These are phyloP conservation scores for Icerya purchasi DNA, from an alignment of 2,888 invertebrate species.

Conservation along the genomic window DNA sequence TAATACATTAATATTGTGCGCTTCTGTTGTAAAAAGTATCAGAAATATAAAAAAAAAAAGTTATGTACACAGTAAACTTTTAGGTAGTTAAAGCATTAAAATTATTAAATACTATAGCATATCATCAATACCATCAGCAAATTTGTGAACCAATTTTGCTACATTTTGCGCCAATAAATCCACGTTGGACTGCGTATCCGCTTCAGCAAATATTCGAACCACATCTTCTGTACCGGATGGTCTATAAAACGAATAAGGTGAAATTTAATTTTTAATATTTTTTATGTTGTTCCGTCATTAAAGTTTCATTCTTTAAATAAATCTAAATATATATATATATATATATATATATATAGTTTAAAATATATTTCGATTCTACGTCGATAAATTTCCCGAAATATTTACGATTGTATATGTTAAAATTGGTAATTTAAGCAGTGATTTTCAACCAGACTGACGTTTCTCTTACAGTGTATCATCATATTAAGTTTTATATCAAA, in stretches of 20 bases:
- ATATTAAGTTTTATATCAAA: too few species aligned
- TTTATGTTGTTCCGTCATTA: not conserved
- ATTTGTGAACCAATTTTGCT: conserved; percentile 45
- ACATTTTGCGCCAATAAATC: conserved; percentile 55
- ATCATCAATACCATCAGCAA: conserved; percentile 58
- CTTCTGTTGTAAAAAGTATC: too few species aligned
- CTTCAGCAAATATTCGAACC: conserved; percentile 89
- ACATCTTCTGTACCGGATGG: conserved; percentile 96
- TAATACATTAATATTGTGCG: too few species aligned
- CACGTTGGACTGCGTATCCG: conserved; percentile 45
- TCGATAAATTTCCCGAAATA: not conserved
- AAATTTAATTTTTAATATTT: not conserved
- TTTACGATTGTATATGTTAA: too few species aligned
- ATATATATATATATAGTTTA: not conserved
- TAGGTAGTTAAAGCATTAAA: too few species aligned
- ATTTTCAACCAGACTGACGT: too few species aligned
- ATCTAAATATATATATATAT: not conserved
- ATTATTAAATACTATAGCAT: too few species aligned
- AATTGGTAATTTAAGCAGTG: too few species aligned
- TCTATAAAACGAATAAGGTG: conserved; percentile 33
- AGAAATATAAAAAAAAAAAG: too few species aligned
- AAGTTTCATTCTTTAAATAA: too few species aligned
- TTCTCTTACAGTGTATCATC: too few species aligned
- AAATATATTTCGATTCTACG: not conserved
- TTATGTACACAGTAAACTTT: too few species aligned